Percentiles rank a stretch among this genome's conserved stretches.
phyloP scores from a whole-genome alignment of 2,113 vertebrate species.

The Oriolus oriolus region DNA sequence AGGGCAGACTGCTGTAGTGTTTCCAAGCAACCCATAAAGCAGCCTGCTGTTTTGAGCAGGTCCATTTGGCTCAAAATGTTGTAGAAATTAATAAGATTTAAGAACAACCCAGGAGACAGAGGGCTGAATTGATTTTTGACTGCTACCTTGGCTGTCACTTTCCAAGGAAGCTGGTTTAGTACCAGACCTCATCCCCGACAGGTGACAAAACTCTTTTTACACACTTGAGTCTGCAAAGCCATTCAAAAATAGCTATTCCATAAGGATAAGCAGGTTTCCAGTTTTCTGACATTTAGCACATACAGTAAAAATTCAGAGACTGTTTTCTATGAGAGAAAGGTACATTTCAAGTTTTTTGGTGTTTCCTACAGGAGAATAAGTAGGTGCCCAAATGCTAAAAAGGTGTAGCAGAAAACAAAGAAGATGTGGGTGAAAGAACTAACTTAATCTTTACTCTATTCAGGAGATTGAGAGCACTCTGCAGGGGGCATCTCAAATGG shows the following conservation, averaged over 20 bases:
- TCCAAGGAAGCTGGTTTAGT: not conserved
- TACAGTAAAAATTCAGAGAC: not conserved
- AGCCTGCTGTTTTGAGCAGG: not conserved
- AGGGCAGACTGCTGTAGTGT: not conserved
- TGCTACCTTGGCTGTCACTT: not conserved
- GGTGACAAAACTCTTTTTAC: not conserved
- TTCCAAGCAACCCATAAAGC: not conserved
- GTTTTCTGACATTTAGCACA: not conserved
- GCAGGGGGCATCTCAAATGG: not conserved
- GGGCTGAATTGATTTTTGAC: not conserved
- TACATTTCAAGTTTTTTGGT: fast-evolving
- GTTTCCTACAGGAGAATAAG: not conserved
- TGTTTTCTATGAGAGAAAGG: not conserved
- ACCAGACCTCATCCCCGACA: not conserved
- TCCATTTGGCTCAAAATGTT: not conserved
- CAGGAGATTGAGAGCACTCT: not conserved
- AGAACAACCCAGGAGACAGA: not conserved
- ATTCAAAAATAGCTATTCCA: not conserved
- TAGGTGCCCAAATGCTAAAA: not conserved
- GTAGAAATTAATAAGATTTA: not conserved
- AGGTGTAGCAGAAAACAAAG: not conserved
- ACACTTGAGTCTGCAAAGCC: not conserved
- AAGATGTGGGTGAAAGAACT: not conserved
- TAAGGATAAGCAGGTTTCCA: not conserved
- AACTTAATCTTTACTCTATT: not conserved